Percentiles rank a stretch among this genome's conserved stretches.
These are phyloP conservation scores for Sitophilus oryzae DNA, from an alignment of 1,140 invertebrate genomes.

Conservation along the genomic window DNA sequence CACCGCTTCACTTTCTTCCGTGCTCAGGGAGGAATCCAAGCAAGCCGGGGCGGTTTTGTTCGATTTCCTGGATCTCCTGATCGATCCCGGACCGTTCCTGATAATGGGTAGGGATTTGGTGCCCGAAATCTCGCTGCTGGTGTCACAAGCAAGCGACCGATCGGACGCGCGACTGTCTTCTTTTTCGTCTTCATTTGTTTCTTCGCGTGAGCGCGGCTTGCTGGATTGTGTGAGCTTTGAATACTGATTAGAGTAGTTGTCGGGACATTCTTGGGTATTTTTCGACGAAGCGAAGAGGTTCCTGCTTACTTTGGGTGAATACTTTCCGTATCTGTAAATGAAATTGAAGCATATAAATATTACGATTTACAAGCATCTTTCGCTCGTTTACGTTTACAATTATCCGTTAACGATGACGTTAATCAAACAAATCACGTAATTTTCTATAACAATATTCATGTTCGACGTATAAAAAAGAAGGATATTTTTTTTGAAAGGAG, in stretches of 20 bases:
- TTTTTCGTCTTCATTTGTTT: constrained; percentile 21
- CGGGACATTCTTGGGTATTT: constrained; percentile 29
- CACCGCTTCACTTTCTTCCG: constrained; percentile 24
- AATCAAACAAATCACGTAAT: too few relatives aligned
- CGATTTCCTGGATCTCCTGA: neutral
- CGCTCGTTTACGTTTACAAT: too few relatives aligned
- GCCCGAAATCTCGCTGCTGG: constrained; percentile 19
- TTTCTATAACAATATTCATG: too few relatives aligned
- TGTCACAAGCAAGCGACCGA: constrained; percentile 12
- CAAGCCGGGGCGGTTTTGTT: constrained; percentile 31
- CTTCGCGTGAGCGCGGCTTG: constrained; percentile 15
- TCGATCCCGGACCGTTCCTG: neutral
- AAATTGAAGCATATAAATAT: neutral
- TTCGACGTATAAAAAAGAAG: too few relatives aligned
- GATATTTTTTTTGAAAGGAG: too few relatives aligned
- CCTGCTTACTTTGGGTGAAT: constrained; percentile 39
- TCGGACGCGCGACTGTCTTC: constrained; percentile 17
- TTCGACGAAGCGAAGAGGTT: constrained; percentile 35
- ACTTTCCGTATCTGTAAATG: constrained; percentile 24
- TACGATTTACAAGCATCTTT: too few relatives aligned
- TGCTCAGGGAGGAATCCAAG: constrained; percentile 12
- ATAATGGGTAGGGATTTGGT: constrained; percentile 17
- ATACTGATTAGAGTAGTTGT: constrained; percentile 37
- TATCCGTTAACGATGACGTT: too few relatives aligned
- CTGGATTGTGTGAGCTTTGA: constrained; percentile 27